phyloP scores from a whole-genome alignment of 2,113 vertebrate species.

The Notechis scutatus region DNA sequence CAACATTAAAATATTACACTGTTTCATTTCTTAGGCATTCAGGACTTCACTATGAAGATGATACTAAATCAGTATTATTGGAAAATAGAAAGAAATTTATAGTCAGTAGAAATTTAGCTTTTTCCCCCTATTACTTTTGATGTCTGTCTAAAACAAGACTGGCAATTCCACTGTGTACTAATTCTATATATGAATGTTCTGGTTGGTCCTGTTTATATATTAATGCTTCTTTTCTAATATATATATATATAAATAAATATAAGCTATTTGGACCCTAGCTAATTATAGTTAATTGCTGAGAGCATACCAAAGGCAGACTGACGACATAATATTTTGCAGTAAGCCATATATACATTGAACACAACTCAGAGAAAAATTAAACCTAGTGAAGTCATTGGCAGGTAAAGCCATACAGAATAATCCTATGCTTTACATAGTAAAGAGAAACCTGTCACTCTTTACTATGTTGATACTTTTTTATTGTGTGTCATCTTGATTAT shows the following conservation, averaged over 20 bases:
- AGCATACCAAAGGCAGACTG: not conserved
- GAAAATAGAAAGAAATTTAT: not conserved
- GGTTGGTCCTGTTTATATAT: not conserved
- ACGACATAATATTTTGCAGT: not conserved
- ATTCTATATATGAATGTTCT: not conserved
- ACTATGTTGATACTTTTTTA: not conserved
- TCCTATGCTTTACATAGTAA: not conserved
- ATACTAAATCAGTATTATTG: not conserved
- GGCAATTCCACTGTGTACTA: not conserved
- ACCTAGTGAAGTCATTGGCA: not conserved
- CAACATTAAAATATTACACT: not conserved
- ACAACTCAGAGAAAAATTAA: not conserved
- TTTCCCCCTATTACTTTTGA: not conserved
- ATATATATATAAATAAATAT: not conserved
- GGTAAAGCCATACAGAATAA: not conserved
- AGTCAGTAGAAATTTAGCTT: not conserved
- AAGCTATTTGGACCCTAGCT: not conserved
- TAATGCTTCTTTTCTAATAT: not conserved
- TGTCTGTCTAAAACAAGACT: not conserved
- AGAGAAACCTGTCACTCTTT: not conserved
- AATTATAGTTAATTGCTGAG: not conserved
- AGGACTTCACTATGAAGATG: not conserved
- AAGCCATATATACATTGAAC: not conserved
- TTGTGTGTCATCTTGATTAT: not conserved
- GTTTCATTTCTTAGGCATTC: not conserved